phyloP scores from a whole-genome alignment of 2,113 vertebrate species.

The Sander lucioperca region DNA sequence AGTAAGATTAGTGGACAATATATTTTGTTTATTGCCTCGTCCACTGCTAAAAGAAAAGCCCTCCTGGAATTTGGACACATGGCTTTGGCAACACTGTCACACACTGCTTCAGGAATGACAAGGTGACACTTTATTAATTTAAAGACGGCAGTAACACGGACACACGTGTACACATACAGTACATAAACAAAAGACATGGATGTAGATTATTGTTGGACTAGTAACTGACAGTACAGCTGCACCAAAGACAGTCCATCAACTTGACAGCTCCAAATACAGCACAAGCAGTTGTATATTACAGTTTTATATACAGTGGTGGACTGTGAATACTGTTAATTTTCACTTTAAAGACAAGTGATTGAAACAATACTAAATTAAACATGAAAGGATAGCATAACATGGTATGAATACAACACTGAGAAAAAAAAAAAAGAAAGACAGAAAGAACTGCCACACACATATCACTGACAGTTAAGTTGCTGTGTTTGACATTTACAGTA shows the following conservation, averaged over 20 bases:
- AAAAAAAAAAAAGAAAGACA: not conserved
- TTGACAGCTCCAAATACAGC: conserved; percentile 5
- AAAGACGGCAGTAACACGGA: conserved; percentile 14
- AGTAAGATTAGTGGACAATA: not conserved
- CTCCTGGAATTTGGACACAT: conserved; percentile 33
- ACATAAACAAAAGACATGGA: conserved; percentile 40
- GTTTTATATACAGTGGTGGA: not conserved
- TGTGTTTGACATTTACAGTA: not conserved
- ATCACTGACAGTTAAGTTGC: conserved; percentile 5
- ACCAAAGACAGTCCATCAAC: not conserved
- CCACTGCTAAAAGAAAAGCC: conserved; percentile 17
- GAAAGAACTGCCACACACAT: not conserved
- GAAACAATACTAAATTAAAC: not conserved
- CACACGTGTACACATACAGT: conserved; percentile 3
- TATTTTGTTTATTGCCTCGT: conserved; percentile 7
- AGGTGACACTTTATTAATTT: conserved; percentile 45
- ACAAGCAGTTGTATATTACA: not conserved
- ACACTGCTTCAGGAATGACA: conserved; percentile 46
- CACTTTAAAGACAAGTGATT: not conserved
- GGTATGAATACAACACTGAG: not conserved
- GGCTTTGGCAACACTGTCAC: not conserved
- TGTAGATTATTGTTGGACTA: conserved; percentile 20
- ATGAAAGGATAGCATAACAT: not conserved
- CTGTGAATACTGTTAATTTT: conserved; percentile 7
- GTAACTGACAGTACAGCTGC: conserved; percentile 5